Evolutionary conservation across 1,140 invertebrate species (phyloP).

Genomic region (Heliothis subflexa): DNA sequence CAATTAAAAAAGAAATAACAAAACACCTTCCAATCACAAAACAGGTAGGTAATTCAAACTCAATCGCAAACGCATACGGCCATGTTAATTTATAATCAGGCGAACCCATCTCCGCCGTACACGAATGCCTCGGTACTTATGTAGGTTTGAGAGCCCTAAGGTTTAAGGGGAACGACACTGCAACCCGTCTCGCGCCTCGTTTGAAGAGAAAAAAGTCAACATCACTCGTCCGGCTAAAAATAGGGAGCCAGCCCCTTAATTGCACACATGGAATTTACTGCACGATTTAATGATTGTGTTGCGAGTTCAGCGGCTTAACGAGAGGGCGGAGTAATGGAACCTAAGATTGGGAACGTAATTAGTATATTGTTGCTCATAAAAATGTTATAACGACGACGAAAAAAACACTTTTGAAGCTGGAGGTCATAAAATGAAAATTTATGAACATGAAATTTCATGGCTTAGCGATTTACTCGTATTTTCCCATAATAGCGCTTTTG

Average conservation of each 20-base stretch:
- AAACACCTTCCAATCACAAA: conserved; percentile 37
- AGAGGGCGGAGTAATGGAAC: conserved; percentile 63
- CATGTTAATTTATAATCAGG: conserved; percentile 53
- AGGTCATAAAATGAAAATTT: conserved; percentile 37
- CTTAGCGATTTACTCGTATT: not conserved
- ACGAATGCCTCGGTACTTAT: conserved; percentile 38
- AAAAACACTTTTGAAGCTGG: conserved; percentile 9
- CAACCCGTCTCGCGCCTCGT: conserved; percentile 65
- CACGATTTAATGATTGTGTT: conserved; percentile 76
- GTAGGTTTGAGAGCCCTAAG: conserved; percentile 50
- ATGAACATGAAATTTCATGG: conserved; percentile 1
- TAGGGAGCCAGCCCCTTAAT: conserved; percentile 76
- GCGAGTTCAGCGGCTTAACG: conserved; percentile 65
- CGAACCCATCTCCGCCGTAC: conserved; percentile 39
- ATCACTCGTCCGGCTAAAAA: conserved; percentile 73
- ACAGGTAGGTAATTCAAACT: conserved; percentile 48
- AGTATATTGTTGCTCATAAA: conserved; percentile 53
- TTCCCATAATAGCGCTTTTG: not conserved
- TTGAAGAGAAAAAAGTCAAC: conserved; percentile 67
- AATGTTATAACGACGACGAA: conserved; percentile 39
- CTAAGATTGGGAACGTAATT: conserved; percentile 67
- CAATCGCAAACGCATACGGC: conserved; percentile 43
- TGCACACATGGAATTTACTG: conserved; percentile 79
- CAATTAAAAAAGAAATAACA: conserved; percentile 13
- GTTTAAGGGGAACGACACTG: conserved; percentile 57